Base-by-base conservation (phyloP, 2,113 vertebrate species). In the Marmota flaviventris region DNA sequence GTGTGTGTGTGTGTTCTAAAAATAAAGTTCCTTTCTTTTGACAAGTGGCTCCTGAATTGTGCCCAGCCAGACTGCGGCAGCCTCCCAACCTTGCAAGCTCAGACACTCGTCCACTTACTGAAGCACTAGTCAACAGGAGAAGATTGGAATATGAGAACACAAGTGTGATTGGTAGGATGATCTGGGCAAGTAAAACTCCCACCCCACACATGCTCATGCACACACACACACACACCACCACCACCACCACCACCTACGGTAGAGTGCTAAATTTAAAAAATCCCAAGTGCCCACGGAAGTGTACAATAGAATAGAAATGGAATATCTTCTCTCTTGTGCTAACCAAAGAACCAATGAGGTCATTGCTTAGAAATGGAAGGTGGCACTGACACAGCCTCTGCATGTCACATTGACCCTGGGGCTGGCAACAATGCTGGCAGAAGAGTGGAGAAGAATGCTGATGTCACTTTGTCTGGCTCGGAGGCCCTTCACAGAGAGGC, bases 241-340 rank as follows among this genome's bases (percentile, higher is more conserved):
- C 39, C 39, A 39, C 39, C 39, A 39, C 39, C 39, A 39, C 39
- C 39, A 12, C 37, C 24, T 70, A 73, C 37, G 53, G 16, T 67
- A 81, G 34, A 75, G 29, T 25, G 39, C 56, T 81, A 39, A 88
- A 42, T 81, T n/a, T 70, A 67, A 96, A 95, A 79, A 84, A 61
- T 61, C 34, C 37, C 12, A 39, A 78, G 63, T 82, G 22, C 25
- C 84, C 79, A 17, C 45, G 32, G 53, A 29, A 77, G 42, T 37
- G 77, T 25, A 16, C 72, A 70, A 78, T 29, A 65, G 65, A 86
- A 34, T 34, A 73, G 69, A 91, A 76, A 77, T 88, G 18, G 34
- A 89, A 73, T 89, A 87, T 22, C 29, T 5, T 95, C 32, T 42
- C 45, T 81, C 39, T 84, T 84, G 34, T 84, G 25, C 85, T 73